A percentile compares a stretch with the other conserved stretches of the same genome.
phyloP scores from a whole-genome alignment of 2,888 invertebrate genomes.

The Nemotelus pantherinus region DNA sequence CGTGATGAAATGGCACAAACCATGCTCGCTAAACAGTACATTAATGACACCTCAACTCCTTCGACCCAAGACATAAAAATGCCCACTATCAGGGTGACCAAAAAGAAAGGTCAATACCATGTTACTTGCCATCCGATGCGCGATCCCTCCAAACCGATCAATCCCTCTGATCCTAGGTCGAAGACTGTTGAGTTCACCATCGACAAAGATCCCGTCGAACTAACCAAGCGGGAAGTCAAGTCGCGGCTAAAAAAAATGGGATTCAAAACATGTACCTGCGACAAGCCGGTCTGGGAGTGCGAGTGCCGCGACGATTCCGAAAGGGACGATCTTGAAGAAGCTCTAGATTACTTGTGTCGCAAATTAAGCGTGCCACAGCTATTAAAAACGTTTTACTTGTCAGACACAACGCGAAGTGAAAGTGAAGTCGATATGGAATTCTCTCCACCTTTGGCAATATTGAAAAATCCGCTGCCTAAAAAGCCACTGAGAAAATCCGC shows the following conservation, averaged over 20 bases:
- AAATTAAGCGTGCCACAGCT: slow-evolving; percentile 54
- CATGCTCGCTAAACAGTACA: slow-evolving; percentile 30
- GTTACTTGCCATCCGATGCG: slow-evolving; percentile 76
- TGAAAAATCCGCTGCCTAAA: slow-evolving; percentile 68
- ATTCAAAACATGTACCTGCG: slow-evolving; percentile 68
- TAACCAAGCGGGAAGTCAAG: slow-evolving; percentile 68
- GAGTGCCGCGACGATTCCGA: slow-evolving; percentile 60
- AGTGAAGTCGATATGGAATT: slow-evolving; percentile 77
- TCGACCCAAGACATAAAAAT: slow-evolving; percentile 58
- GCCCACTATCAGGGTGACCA: slow-evolving; percentile 73
- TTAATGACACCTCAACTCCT: slow-evolving; percentile 60
- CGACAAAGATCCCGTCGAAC: slow-evolving; percentile 67
- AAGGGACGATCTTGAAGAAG: slow-evolving; percentile 66
- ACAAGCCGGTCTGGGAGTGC: slow-evolving; percentile 64
- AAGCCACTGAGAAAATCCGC: slow-evolving; percentile 67
- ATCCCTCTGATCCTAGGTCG: slow-evolving; percentile 73
- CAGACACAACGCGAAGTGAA: slow-evolving; percentile 65
- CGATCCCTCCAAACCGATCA: slow-evolving; percentile 68
- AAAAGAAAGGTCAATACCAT: slow-evolving; percentile 72
- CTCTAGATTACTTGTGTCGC: slow-evolving; percentile 66
- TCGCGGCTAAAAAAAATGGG: slow-evolving; percentile 68
- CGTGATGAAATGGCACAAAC: slow-evolving; percentile 57
- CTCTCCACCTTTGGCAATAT: slow-evolving; percentile 75
- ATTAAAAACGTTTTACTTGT: slow-evolving; percentile 54
- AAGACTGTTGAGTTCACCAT: slow-evolving; percentile 76